These are phyloP conservation scores for Anas platyrhynchos DNA, from an alignment of 2,113 vertebrate species.

Conservation along the genomic window DNA sequence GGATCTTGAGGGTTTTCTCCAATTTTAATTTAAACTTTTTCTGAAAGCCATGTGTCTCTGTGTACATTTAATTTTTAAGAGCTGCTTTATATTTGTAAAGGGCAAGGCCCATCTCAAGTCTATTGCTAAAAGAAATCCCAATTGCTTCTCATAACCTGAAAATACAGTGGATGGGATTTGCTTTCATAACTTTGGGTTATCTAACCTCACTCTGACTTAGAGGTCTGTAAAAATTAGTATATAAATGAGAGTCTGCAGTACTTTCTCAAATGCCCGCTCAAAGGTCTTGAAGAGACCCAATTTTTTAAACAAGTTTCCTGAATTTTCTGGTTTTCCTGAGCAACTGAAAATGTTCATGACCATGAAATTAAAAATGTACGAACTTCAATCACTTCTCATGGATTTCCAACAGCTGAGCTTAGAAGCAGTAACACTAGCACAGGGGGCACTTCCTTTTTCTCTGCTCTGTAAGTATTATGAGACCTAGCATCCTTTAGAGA, in stretches of 20 bases:
- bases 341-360: neutral
- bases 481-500: neutral
- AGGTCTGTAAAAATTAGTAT: neutral
- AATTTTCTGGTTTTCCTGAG: neutral
- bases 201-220: neutral
- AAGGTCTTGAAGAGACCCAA: neutral
- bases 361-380: neutral
- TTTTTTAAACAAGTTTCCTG: neutral
- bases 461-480: neutral
- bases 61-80: neutral
- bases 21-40: neutral
- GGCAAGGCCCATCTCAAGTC: neutral
- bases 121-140: neutral
- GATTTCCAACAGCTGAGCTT: neutral
- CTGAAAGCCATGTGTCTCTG: neutral
- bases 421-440: fast-evolving
- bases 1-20: neutral
- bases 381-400: neutral
- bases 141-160: neutral
- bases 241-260: neutral
- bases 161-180: neutral
- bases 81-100: neutral
- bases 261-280: neutral
- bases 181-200: neutral
- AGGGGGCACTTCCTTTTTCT: neutral